Evolutionary conservation across 2,797 vertebrate genomes (phyloP), one percentile per base, ranked within the genome.

Genomic region (Gymnoscopelus braueri): DNA sequence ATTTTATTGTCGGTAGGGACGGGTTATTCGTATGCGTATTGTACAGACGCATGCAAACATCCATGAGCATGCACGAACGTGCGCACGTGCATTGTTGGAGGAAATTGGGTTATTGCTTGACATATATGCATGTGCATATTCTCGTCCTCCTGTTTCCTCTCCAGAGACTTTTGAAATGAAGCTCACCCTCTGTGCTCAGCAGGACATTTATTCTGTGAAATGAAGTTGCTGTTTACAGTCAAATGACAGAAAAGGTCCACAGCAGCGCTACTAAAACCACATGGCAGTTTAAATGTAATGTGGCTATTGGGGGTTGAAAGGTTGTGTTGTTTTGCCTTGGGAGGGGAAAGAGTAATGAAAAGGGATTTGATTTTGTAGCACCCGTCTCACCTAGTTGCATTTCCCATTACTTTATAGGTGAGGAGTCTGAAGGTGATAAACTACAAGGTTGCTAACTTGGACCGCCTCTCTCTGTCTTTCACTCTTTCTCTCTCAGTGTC

Each of bases 251-350:
- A 32, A 32, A 39, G 7, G 39, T 39, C 39, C 39, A 39, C 39
- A 8, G 39, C 39, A 39, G 39, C 39, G 2, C 39, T 39, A 39
- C 39, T 39, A 8, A 39, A 59, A 59, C 13, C 57, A 9, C 29
- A 59, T 14, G 8, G 29, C 3, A 59, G 7, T 32, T 59, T 13
- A 59, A 59, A 59, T 59, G 32, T 59, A 59, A 59, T 35, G 39
- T 39, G n/a, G 57, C 32, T 14, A n/a, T 19, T 39, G 35, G 57
- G 29, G 5, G 57, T 59, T 26, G 32, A 15, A 15, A 35, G 26
- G 57, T 2, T 15, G 6, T 39, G 19, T 5, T 10, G 53, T n/a
- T 24, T 55, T 24, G 53, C 32, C 32, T 59, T 59, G 32, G 57
- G 13, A 15, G n/a, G 15, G 14, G 32, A 55, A 4, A 23, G 35